Evolutionary conservation across 2,888 invertebrate species (phyloP).

Genomic region (Lutraria lutraria): DNA sequence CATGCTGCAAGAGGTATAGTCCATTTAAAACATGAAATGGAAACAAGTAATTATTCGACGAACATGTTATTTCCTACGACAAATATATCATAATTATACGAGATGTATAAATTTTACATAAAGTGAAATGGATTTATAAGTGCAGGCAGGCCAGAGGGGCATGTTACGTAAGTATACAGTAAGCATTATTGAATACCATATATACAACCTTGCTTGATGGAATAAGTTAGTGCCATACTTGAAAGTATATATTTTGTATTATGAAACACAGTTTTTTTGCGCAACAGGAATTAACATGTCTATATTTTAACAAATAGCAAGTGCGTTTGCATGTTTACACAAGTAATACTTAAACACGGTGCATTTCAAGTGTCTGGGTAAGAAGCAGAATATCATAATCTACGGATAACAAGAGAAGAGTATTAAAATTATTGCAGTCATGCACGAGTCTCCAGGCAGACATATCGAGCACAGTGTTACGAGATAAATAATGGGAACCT

Average conservation of each 20-base stretch:
- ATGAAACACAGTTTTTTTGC: not conserved
- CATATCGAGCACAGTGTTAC: not conserved
- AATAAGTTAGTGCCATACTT: not conserved
- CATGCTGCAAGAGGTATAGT: no score
- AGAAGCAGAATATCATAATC: not conserved
- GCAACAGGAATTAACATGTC: conserved; percentile 5
- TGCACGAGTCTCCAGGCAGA: not conserved
- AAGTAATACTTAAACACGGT: not conserved
- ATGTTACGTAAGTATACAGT: not conserved
- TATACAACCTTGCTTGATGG: not conserved
- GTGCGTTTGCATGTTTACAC: not conserved
- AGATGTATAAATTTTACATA: no score
- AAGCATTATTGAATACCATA: not conserved
- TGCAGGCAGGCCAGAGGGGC: not conserved
- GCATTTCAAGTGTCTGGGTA: not conserved
- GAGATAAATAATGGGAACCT: not conserved
- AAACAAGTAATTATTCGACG: not conserved
- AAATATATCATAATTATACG: not conserved
- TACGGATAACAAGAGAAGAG: not conserved
- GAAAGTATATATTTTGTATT: not conserved
- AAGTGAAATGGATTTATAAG: not conserved
- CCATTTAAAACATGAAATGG: no score
- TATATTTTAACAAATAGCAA: not conserved
- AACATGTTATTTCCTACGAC: not conserved
- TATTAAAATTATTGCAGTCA: not conserved